A percentile compares a stretch with the other conserved stretches of the same genome.
Conservation (phyloP, 2,888 invertebrate species). For the Masnerella sp. region DNA sequence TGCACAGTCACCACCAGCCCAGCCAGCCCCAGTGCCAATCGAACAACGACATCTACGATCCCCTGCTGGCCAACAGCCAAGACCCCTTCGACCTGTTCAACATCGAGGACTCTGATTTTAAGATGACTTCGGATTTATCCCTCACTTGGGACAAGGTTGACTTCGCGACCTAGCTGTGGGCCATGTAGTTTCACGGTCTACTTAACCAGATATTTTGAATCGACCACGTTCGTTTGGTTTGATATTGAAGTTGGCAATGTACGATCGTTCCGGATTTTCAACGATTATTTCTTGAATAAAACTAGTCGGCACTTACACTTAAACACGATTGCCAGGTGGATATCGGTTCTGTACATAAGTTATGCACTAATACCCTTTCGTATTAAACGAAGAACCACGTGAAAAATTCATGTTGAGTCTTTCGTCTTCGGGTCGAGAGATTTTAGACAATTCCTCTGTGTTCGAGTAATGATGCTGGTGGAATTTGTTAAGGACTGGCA, state of each 20-base stretch:
- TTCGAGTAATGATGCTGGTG: conserved; percentile 26
- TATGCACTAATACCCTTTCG: conserved; percentile 11
- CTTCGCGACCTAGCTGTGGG: conserved; percentile 82
- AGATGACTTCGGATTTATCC: conserved; percentile 81
- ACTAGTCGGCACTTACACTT: conserved; percentile 58
- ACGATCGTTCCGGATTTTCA: conserved; percentile 13
- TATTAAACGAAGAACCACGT: conserved; percentile 7
- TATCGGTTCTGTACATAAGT: conserved; percentile 36
- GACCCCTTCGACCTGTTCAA: conserved; percentile 84
- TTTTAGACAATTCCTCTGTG: background rate
- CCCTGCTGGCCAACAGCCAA: conserved; percentile 85
- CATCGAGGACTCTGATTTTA: conserved; percentile 84
- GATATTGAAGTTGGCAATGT: conserved; percentile 16
- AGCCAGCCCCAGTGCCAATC: conserved; percentile 77
- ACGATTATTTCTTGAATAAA: conserved; percentile 17
- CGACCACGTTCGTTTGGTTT: conserved; percentile 31
- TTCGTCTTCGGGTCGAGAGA: too few species aligned
- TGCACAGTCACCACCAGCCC: conserved; percentile 60
- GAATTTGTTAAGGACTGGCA: conserved; percentile 40
- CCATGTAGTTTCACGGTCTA: conserved; percentile 62
- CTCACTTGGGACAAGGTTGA: conserved; percentile 88
- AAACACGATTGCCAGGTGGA: conserved; percentile 36
- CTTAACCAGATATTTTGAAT: conserved; percentile 63
- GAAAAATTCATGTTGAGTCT: too few species aligned
- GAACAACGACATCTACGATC: conserved; percentile 82